Evolutionary conservation across 2,888 invertebrate species (phyloP).

Genomic region (Muschampia plurimacula): DNA sequence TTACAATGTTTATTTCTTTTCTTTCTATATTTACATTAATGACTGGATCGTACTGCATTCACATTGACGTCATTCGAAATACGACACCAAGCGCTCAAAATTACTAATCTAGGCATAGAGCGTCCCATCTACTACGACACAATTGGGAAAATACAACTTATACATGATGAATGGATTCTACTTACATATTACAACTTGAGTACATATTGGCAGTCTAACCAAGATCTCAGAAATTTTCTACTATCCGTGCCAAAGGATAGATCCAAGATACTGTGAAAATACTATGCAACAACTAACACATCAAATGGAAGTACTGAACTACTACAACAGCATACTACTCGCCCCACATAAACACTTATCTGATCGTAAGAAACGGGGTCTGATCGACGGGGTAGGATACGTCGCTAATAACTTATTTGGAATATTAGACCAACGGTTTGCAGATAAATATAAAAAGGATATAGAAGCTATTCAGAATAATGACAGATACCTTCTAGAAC

Average conservation of each 20-base stretch:
- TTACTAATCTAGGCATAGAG: not conserved
- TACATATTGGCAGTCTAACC: not conserved
- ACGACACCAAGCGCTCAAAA: not conserved
- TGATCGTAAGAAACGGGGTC: not conserved
- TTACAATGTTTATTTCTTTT: not conserved
- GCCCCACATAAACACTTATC: not conserved
- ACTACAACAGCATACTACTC: not conserved
- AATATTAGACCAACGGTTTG: not conserved
- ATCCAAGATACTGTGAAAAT: not conserved
- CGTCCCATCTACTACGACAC: not conserved
- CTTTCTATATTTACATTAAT: not conserved
- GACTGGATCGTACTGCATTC: not conserved
- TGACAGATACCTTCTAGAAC: slow-evolving; percentile 3
- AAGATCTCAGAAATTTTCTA: not conserved
- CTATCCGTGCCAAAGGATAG: not conserved
- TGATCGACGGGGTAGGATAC: not conserved
- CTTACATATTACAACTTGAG: not conserved
- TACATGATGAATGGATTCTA: not conserved
- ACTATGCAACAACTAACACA: not conserved
- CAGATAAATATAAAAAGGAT: slow-evolving; percentile 11
- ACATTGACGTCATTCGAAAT: no score
- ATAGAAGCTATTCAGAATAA: slow-evolving; percentile 4
- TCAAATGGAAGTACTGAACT: not conserved
- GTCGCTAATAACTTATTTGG: slow-evolving; percentile 4
- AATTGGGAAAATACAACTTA: not conserved